These are phyloP conservation scores for Poeciliopsis occidentalis DNA, from an alignment of 2,113 vertebrate genomes.

Conservation along the genomic window DNA sequence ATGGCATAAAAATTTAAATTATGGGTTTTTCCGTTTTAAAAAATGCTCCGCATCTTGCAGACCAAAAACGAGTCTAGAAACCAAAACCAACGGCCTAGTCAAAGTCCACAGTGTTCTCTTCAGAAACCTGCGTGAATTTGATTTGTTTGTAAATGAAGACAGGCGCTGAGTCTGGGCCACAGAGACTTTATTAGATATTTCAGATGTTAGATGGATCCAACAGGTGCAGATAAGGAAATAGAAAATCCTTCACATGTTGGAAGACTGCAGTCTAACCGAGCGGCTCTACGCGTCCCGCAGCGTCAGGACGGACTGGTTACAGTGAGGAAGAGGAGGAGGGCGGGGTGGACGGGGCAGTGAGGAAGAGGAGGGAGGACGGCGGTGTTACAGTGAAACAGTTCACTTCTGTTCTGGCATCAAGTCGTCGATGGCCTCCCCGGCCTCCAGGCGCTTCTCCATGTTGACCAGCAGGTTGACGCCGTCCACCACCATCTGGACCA, in stretches of 20 bases:
- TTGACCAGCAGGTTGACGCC: slow-evolving; percentile 91
- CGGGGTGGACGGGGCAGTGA: neutral
- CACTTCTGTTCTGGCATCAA: slow-evolving; percentile 95
- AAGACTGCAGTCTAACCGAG: slow-evolving; percentile 56
- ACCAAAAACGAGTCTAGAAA: no score
- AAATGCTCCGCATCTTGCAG: no score
- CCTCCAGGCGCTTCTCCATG: slow-evolving; percentile 93
- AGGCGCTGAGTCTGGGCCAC: slow-evolving; percentile 41
- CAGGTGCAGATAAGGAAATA: slow-evolving; percentile 56
- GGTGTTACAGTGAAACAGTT: slow-evolving; percentile 54
- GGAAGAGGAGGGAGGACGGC: neutral
- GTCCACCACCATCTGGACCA: slow-evolving; percentile 97
- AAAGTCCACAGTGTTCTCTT: no score
- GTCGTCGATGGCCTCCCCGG: slow-evolving; percentile 87
- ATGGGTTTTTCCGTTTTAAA: no score
- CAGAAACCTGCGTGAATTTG: no score
- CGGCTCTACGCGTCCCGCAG: slow-evolving; percentile 46
- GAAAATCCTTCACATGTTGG: slow-evolving; percentile 56
- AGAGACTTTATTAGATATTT: slow-evolving; percentile 67
- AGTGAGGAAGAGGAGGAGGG: slow-evolving; percentile 7
- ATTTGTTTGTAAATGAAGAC: slow-evolving; percentile 26
- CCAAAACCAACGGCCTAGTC: no score
- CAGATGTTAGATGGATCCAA: slow-evolving; percentile 60
- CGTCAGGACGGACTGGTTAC: slow-evolving; percentile 47
- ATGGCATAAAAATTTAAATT: no score